phyloP scores from a whole-genome alignment of 1,140 invertebrate genomes.

The Ostrea denselamellosa region DNA sequence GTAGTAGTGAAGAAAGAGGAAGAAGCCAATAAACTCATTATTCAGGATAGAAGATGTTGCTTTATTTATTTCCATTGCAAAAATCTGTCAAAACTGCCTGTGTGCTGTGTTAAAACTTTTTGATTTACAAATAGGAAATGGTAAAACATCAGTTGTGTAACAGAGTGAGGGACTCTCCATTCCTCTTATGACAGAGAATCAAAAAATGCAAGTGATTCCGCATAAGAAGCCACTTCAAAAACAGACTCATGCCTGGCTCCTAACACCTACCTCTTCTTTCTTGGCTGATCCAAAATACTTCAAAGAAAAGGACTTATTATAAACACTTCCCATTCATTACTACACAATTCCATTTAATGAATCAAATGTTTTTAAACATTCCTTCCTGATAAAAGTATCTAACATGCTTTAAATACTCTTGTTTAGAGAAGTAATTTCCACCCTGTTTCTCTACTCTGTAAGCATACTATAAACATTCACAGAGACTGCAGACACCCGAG shows the following conservation, averaged over 20 bases:
- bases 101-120: background rate
- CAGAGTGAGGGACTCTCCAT: background rate
- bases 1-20: no score
- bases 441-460: no score
- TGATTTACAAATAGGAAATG: background rate
- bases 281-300: constrained; percentile 15
- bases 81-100: background rate
- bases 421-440: no score
- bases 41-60: no score
- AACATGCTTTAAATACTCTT: background rate
- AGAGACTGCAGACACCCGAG: background rate
- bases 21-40: no score
- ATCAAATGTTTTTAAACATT: background rate
- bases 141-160: background rate
- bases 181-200: background rate
- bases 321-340: background rate
- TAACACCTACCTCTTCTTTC: constrained; percentile 34
- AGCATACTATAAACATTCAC: no score
- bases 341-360: background rate
- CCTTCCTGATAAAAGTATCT: background rate
- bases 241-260: constrained; percentile 16
- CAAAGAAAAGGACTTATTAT: background rate
- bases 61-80: background rate
- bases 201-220: background rate
- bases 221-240: background rate